These are phyloP conservation scores for Ectemnius lituratus DNA, from an alignment of 2,888 invertebrate species.

Conservation along the genomic window DNA sequence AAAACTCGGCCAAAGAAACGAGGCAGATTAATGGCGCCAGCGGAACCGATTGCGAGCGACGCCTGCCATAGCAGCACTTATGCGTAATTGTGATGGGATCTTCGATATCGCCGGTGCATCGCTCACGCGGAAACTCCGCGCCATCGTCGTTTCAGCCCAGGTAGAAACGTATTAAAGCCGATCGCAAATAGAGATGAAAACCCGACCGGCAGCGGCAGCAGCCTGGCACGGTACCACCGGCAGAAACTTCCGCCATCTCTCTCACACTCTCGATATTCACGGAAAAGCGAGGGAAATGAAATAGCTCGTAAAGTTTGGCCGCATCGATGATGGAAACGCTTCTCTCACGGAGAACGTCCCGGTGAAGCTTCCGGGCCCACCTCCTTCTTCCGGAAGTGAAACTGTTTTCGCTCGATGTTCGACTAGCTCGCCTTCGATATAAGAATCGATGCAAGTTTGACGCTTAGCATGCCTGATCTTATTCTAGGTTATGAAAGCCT, in stretches of 20 bases:
- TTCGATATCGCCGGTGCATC: slow-evolving; percentile 16
- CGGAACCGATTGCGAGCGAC: slow-evolving; percentile 13
- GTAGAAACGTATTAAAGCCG: not conserved
- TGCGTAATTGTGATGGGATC: slow-evolving; percentile 29
- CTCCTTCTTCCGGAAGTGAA: not conserved
- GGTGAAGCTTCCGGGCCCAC: not conserved
- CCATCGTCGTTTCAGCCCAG: not conserved
- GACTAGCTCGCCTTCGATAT: no score
- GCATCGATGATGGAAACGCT: slow-evolving; percentile 3
- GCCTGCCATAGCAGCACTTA: slow-evolving; percentile 10
- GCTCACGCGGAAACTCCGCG: slow-evolving; percentile 5
- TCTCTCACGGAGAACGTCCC: slow-evolving; percentile 4
- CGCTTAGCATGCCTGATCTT: no score
- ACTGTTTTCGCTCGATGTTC: not conserved
- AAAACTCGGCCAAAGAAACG: no score
- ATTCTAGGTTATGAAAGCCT: no score
- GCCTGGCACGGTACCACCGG: no score
- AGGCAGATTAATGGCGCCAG: not conserved
- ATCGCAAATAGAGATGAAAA: not conserved
- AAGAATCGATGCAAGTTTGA: no score
- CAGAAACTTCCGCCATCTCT: no score
- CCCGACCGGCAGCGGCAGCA: no score
- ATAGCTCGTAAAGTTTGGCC: not conserved
- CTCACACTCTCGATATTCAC: not conserved
- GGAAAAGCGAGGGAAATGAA: not conserved